phyloP scores from a whole-genome alignment of 2,888 invertebrate genomes.

The Rugalucina vietnamica region DNA sequence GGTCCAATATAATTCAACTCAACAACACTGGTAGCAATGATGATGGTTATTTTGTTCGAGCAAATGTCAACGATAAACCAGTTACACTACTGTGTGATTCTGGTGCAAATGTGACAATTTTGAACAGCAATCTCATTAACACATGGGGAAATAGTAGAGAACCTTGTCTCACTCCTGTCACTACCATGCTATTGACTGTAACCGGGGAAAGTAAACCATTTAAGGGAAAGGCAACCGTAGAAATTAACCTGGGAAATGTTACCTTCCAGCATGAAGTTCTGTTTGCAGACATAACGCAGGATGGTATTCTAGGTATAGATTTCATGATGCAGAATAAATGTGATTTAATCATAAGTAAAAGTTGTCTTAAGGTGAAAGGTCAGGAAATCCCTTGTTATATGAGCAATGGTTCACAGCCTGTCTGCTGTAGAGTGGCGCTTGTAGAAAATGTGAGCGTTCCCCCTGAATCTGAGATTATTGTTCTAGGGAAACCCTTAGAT shows the following conservation, averaged over 20 bases:
- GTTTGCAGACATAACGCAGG: conserved; percentile 21
- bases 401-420: conserved; percentile 8
- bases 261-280: conserved; percentile 22
- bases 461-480: conserved; percentile 20
- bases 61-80: conserved; percentile 1
- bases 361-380: conserved; percentile 24
- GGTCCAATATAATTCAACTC: background rate
- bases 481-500: conserved; percentile 22
- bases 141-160: background rate
- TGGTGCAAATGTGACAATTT: conserved; percentile 33
- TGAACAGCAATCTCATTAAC: conserved; percentile 9
- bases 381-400: conserved; percentile 33
- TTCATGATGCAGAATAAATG: conserved; percentile 32
- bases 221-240: conserved; percentile 22
- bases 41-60: conserved; percentile 23
- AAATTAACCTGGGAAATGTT: conserved; percentile 17
- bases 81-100: conserved; percentile 31
- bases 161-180: conserved; percentile 4
- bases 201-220: conserved; percentile 47
- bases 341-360: conserved; percentile 34
- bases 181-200: conserved; percentile 23
- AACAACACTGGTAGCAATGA: conserved; percentile 15
- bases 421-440: conserved; percentile 35
- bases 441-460: conserved; percentile 13
- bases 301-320: conserved; percentile 35